These are phyloP conservation scores for Drosophila falleni DNA, from an alignment of 2,888 invertebrate species.

Conservation along the genomic window DNA sequence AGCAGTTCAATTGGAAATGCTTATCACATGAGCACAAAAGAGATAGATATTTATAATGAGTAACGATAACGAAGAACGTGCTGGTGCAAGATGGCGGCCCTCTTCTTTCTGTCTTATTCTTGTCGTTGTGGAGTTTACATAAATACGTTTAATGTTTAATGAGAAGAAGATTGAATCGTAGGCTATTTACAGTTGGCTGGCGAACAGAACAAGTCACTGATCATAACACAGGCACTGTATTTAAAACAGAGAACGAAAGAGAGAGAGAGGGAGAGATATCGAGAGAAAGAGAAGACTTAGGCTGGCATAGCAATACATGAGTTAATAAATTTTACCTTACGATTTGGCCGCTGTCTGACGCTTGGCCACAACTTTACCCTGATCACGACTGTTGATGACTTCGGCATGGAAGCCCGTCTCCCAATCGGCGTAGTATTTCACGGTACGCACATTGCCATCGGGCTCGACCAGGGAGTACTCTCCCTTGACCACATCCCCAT, in stretches of 20 bases:
- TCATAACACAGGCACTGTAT: slow-evolving; percentile 19
- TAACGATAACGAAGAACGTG: slow-evolving; percentile 23
- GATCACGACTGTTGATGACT: slow-evolving; percentile 89
- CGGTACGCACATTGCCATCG: slow-evolving; percentile 91
- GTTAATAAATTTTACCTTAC: slow-evolving; percentile 42
- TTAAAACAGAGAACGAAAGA: not conserved
- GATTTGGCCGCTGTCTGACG: slow-evolving; percentile 73
- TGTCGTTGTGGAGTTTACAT: slow-evolving; percentile 62
- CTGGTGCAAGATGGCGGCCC: slow-evolving; percentile 46
- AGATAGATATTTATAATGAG: slow-evolving; percentile 22
- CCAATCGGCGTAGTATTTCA: slow-evolving; percentile 92
- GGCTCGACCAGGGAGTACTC: slow-evolving; percentile 90
- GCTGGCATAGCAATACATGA: not conserved
- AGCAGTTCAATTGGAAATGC: slow-evolving; percentile 57
- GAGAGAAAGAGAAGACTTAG: not conserved
- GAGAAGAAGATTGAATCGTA: slow-evolving; percentile 67
- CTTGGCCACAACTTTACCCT: slow-evolving; percentile 83
- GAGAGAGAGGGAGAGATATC: not conserved
- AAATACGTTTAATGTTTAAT: slow-evolving; percentile 79
- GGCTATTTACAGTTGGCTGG: slow-evolving; percentile 78
- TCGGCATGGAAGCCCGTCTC: slow-evolving; percentile 92
- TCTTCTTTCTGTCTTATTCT: slow-evolving; percentile 26
- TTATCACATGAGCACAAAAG: slow-evolving; percentile 76
- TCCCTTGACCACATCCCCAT: slow-evolving; percentile 91
- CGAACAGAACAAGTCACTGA: slow-evolving; percentile 51